Percentiles rank a stretch among this genome's conserved stretches.
These are phyloP conservation scores for Lytechinus variegatus DNA, from an alignment of 35 echinoderm and acorn worm genomes.

Conservation along the genomic window DNA sequence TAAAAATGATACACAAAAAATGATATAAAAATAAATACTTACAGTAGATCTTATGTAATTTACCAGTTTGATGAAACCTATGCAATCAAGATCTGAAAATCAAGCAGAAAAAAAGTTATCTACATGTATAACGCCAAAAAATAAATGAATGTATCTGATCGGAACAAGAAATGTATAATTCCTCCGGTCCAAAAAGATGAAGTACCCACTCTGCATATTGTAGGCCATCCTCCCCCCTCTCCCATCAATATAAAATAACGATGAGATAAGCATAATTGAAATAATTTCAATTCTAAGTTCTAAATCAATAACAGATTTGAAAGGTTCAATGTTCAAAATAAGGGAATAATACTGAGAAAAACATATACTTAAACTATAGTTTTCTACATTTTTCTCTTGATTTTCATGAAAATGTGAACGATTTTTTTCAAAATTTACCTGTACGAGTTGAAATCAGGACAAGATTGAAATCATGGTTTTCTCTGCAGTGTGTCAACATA, in stretches of 20 bases:
- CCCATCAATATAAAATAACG: not conserved
- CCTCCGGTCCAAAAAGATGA: not conserved
- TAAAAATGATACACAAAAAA: not conserved
- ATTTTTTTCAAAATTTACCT: constrained; percentile 53
- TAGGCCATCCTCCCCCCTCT: too few relatives aligned
- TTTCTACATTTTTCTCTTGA: too few relatives aligned
- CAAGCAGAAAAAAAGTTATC: constrained; percentile 34
- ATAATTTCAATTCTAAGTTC: not conserved
- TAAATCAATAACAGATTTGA: not conserved
- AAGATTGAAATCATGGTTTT: constrained; percentile 63
- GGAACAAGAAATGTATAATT: not conserved
- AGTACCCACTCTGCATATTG: not conserved
- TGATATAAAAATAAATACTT: constrained; percentile 24
- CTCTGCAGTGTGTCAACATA: constrained; percentile 49
- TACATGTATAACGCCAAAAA: not conserved
- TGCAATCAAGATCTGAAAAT: constrained; percentile 69
- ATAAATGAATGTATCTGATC: not conserved
- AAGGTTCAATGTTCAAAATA: too few relatives aligned
- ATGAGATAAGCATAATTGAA: not conserved
- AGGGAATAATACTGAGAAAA: too few relatives aligned
- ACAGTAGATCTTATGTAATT: constrained; percentile 77
- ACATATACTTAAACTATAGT: too few relatives aligned
- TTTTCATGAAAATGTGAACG: too few relatives aligned
- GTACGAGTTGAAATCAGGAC: constrained; percentile 29
- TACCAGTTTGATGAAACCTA: constrained; percentile 77